These are phyloP conservation scores for Aphelocoma californica DNA, from an alignment of 2,797 vertebrate species.

Conservation along the genomic window DNA sequence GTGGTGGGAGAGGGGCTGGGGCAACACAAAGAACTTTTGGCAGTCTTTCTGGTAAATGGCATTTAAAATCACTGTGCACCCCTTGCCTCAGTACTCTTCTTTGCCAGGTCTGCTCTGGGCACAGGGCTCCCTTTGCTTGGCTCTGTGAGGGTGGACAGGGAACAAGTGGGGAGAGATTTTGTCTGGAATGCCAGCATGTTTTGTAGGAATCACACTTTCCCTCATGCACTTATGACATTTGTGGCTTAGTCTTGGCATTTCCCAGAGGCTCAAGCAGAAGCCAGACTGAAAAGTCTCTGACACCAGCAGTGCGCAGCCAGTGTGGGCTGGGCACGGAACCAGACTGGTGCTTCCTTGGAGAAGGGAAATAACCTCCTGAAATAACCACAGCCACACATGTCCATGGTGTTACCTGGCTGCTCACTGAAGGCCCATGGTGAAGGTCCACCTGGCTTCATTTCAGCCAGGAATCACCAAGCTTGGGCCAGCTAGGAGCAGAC, in stretches of 20 bases:
- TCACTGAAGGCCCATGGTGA: not conserved
- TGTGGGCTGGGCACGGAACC: not conserved
- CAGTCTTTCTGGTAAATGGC: not conserved
- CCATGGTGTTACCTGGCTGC: not conserved
- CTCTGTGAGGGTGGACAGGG: not conserved
- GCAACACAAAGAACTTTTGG: not conserved
- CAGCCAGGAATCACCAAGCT: not conserved
- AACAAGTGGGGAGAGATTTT: not conserved
- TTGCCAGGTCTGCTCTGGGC: not conserved
- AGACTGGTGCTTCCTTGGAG: not conserved
- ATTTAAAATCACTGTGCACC: not conserved
- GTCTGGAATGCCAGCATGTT: not conserved
- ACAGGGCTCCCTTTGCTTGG: not conserved
- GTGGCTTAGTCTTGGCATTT: not conserved
- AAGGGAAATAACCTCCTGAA: not conserved
- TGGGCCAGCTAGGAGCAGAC: not conserved
- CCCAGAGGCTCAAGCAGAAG: not conserved
- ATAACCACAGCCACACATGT: not conserved
- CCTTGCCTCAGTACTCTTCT: not conserved
- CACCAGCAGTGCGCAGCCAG: not conserved
- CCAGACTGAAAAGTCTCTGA: not conserved
- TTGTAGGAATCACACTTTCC: not conserved
- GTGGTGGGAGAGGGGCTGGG: not conserved
- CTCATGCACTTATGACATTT: not conserved
- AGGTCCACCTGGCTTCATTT: not conserved